Evolutionary conservation across 2,888 invertebrate genomes (phyloP), one percentile per base, ranked within the genome.

Genomic region (Panzeria rudis): DNA sequence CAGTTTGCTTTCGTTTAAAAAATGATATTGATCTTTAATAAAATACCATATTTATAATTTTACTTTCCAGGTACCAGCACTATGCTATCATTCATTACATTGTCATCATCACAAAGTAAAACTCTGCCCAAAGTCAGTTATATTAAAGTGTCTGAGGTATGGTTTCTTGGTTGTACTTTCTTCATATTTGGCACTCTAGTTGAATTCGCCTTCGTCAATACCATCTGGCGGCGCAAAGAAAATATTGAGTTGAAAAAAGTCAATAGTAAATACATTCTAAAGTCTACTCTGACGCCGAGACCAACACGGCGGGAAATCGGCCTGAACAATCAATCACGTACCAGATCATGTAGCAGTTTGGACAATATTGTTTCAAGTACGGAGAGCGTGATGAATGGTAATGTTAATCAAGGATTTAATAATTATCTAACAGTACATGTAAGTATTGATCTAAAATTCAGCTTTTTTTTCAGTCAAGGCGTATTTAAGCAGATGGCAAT

Each of bases 301-400:
- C 91, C 91, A 0, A 84, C 90, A 7, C 88, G 91, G 0, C 89
- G 91, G 0, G 89, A 90, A 41, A 64, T 91, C 1, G 89, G 89
- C 29, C 77, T 90, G 7, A 89, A 88, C 62, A 91, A 89, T 78
- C 89, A 89, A 15, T 59, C 95, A 94, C 86, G 93, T 95, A 88
- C 96, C 94, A 72, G 94, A 95, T 87, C 96, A 94, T 90, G 96
- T 95, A 91, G 93, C 95, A 87, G 94, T 93, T 76, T 93, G 95
- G 83, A 95, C 94, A 91, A 95, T 95, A 92, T 95, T 95, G 17
- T 94, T 94, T 87, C 96, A 95, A 64, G 96, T 95, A 93, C 95
- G 95, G 15, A 96, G 95, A 87, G 93, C 95, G 86, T 94, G 94
- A 89, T 94, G 94, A 87, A 94, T 94, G 78, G 89, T 44, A 89